A percentile compares a stretch with the other conserved stretches of the same genome.
Conservation (phyloP, 2,797 vertebrate species). For the Clamator glandarius region DNA sequence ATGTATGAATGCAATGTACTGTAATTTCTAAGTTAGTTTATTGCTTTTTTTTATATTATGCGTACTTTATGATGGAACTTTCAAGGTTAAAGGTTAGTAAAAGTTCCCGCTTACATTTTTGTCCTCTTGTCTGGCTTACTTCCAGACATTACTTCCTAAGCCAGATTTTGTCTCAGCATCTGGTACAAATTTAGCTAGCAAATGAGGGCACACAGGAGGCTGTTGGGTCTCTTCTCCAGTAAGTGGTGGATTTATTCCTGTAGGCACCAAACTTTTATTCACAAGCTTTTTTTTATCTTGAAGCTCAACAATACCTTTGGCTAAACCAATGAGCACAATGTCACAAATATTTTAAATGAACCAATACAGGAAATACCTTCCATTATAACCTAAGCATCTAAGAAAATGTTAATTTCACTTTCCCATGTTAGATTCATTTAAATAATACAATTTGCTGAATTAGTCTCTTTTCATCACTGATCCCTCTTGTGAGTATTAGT, state of each 20-base stretch:
- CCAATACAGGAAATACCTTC: neutral
- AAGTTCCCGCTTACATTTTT: neutral
- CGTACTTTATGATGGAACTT: neutral
- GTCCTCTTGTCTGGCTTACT: neutral
- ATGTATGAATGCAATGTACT: neutral
- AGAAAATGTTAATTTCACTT: neutral
- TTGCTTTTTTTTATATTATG: neutral
- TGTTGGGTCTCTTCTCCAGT: neutral
- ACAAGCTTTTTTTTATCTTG: neutral
- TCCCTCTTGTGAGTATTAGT: constrained; percentile 29
- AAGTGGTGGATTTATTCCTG: neutral
- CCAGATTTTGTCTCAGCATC: constrained; percentile 17
- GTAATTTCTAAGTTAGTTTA: neutral
- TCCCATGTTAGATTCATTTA: neutral
- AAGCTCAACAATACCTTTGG: neutral
- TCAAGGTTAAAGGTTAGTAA: neutral
- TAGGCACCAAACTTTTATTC: neutral
- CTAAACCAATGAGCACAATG: neutral
- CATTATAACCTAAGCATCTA: neutral
- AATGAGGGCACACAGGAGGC: neutral
- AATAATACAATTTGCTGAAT: neutral
- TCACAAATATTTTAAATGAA: neutral
- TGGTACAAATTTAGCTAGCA: constrained; percentile 31
- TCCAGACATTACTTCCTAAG: constrained; percentile 19
- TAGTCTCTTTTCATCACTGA: constrained; percentile 23